Percentiles rank a stretch among this genome's conserved stretches.
Evolutionary conservation across 2,113 vertebrate genomes (phyloP).

Genomic region (Mellivora capensis): DNA sequence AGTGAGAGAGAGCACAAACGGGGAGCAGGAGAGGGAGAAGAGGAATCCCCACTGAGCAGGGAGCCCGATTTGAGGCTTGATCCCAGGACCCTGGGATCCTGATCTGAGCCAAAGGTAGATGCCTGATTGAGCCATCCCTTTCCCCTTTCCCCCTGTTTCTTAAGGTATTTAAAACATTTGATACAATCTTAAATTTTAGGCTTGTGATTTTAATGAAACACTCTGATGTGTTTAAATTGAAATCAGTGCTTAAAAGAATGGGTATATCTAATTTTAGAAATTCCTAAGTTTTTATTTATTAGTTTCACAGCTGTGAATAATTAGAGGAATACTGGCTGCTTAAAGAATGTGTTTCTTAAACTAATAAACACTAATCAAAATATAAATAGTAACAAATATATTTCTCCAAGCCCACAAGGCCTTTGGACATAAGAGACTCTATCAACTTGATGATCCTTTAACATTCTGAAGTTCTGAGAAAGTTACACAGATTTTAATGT

Average conservation of each 20-base stretch:
- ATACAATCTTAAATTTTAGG: background rate
- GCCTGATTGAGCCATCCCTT: no score
- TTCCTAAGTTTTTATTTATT: background rate
- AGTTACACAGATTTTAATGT: background rate
- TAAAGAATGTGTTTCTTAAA: background rate
- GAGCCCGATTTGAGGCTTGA: no score
- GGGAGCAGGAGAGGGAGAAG: no score
- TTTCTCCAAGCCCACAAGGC: background rate
- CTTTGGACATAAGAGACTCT: background rate
- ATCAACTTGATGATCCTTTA: background rate
- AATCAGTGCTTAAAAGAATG: background rate
- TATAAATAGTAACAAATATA: background rate
- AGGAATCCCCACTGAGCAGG: no score
- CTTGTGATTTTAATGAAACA: background rate
- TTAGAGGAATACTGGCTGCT: background rate
- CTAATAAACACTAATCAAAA: conserved; percentile 30
- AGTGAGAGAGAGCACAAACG: no score
- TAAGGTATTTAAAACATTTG: background rate
- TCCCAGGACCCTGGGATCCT: no score
- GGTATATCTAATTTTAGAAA: background rate
- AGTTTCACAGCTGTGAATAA: background rate
- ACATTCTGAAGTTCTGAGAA: background rate
- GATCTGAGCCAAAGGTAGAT: no score
- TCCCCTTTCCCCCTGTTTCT: background rate
- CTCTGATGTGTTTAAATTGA: background rate